Base-by-base conservation (phyloP, 2,797 vertebrate genomes). In the Scolopax bukidnonensis region DNA sequence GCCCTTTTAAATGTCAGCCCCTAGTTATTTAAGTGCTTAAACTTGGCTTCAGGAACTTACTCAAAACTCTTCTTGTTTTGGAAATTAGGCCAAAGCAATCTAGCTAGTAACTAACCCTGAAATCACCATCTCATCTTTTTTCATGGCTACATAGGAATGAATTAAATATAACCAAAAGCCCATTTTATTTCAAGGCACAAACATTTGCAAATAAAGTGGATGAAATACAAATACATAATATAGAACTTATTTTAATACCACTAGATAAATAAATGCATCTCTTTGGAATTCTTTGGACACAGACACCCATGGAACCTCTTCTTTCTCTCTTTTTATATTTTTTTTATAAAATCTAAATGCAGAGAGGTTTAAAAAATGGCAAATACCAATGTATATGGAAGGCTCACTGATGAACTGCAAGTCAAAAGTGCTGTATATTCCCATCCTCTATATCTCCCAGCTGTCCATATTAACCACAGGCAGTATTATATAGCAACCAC, bases 101-200 rank as follows among this genome's bases (percentile, higher is more conserved):
- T 57, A 93, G 47, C 64, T 92, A 90, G 59, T 79, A 95, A 90
- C 85, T n/a, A 93, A 79, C 84, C 78, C 85, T 91, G 76, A 94
- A 95, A 96, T 70, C 80, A 67, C 33, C 59, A 65, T 53, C 13
- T 3, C 25, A 43, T 83, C 63, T 95, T 87, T 87, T 60, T 75
- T 93, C 91, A 94, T 91, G 92, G 92, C 89, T 96, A 93, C 81
- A 45, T 61, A 43, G 64, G 59, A 84, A 84, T 82, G 91, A 96
- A 87, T 92, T 87, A 89, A 92, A 87, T 85, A 95, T 53, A 93
- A 96, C 54, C 50, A 84, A 79, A 96, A 96, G 16, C 74, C 85
- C 74, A 61, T 88, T 93, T 95, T n/a, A 87, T 92, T 95, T 97
- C 96, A 97, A 97, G 96, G 96, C 97, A 97, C 96, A 95, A 96